These are phyloP conservation scores for Acanthiza pusilla DNA, from an alignment of 2,797 vertebrate species.

Conservation along the genomic window DNA sequence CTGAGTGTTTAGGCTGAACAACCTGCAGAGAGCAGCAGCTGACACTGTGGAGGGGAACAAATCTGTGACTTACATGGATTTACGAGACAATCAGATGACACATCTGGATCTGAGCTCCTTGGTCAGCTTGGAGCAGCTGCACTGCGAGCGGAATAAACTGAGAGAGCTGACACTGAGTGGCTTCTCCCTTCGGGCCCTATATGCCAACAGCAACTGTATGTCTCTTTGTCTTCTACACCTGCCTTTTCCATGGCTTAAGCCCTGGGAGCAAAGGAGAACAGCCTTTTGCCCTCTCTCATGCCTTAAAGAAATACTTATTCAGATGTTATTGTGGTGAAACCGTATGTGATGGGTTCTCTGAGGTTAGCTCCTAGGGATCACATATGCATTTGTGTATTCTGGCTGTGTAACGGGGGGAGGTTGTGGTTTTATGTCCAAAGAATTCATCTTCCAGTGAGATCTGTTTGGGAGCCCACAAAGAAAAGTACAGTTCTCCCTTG, in stretches of 20 bases:
- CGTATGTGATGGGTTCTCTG: not conserved
- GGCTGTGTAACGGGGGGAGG: not conserved
- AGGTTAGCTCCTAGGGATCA: not conserved
- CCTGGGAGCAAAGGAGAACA: not conserved
- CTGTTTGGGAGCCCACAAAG: not conserved
- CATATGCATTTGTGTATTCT: not conserved
- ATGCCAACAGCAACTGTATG: constrained; percentile 87
- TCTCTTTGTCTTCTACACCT: not conserved
- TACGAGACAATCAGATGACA: constrained; percentile 88
- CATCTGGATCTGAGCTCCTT: constrained; percentile 86
- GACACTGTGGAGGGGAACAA: constrained; percentile 82
- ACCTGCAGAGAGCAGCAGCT: constrained; percentile 77
- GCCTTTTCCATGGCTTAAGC: not conserved
- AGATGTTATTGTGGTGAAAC: not conserved
- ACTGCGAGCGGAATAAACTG: constrained; percentile 91
- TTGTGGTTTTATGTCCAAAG: not conserved
- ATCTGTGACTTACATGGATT: constrained; percentile 86
- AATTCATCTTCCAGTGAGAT: not conserved
- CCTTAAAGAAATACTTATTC: not conserved
- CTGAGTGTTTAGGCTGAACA: constrained; percentile 82
- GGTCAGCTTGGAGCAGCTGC: constrained; percentile 87
- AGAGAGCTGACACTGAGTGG: constrained; percentile 86
- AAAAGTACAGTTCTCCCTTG: not conserved
- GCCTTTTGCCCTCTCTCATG: not conserved
- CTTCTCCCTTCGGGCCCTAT: constrained; percentile 86